phyloP scores from a whole-genome alignment of 2,797 vertebrate species.

The Acrocephalus scirpaceus region DNA sequence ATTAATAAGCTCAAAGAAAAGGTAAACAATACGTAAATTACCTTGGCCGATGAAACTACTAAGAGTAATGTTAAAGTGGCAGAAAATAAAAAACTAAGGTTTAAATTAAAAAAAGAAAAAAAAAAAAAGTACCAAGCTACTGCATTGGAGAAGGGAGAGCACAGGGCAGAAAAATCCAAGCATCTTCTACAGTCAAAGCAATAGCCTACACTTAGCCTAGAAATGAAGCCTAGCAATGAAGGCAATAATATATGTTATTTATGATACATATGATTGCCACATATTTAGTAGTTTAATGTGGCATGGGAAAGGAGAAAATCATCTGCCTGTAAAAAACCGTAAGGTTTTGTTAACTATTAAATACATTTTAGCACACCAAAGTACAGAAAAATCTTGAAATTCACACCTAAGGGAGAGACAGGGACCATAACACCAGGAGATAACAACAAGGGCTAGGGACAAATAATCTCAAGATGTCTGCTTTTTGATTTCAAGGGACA shows the following conservation, averaged over 20 bases:
- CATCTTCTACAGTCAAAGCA: neutral
- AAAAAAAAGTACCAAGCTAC: neutral
- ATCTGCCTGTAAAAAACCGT: neutral
- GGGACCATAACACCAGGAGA: neutral
- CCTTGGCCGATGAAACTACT: neutral
- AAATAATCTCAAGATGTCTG: neutral
- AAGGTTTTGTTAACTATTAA: neutral
- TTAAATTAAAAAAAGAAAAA: neutral
- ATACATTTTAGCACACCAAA: neutral
- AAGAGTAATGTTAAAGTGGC: neutral
- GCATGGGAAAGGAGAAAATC: neutral
- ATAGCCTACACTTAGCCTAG: no score
- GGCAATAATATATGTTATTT: neutral
- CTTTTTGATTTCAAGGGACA: neutral
- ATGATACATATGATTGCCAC: neutral
- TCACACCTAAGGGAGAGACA: neutral
- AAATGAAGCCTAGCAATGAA: neutral
- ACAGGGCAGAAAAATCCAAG: neutral
- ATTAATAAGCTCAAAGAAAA: constrained; percentile 21
- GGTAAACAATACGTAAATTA: neutral
- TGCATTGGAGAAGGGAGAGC: neutral
- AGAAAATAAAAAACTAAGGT: neutral
- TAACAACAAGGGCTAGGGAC: neutral
- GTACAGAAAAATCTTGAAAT: neutral
- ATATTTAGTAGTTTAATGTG: neutral